Evolutionary conservation across 35 echinoderm and acorn worm genomes (phyloP).

Genomic region (Ophioderma brevispina): DNA sequence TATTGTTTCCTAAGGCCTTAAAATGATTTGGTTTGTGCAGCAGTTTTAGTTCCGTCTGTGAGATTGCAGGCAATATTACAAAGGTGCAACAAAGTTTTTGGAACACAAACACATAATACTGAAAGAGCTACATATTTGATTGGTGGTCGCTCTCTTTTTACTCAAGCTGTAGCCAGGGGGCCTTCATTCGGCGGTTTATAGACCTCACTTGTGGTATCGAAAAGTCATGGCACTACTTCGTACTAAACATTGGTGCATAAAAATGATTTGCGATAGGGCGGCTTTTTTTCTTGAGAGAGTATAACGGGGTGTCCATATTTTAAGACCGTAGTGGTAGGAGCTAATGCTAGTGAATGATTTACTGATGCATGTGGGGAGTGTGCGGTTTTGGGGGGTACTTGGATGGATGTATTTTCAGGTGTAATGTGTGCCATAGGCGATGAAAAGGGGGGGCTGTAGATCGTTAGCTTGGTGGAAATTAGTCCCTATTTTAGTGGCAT

Average conservation of each 20-base stretch:
- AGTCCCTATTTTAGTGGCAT: constrained; percentile 16
- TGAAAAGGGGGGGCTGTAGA: no score
- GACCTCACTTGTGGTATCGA: background rate
- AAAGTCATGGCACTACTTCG: background rate
- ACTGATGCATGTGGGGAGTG: background rate
- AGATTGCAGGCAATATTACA: background rate
- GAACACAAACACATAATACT: no score
- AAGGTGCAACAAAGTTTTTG: background rate
- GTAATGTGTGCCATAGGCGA: no score
- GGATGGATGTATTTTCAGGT: no score
- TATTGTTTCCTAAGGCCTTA: constrained; percentile 4
- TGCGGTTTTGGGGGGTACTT: background rate
- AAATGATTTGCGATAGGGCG: background rate
- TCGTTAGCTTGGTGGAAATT: constrained; percentile 34
- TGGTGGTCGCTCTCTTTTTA: background rate
- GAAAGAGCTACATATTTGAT: no score
- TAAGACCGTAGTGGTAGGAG: background rate
- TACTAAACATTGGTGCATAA: background rate
- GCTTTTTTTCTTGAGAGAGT: background rate
- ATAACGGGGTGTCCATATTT: background rate
- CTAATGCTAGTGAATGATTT: background rate
- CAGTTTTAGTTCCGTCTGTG: constrained; percentile 7
- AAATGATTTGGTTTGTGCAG: constrained; percentile 20
- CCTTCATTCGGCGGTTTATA: background rate
- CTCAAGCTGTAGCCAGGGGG: background rate